Evolutionary conservation across 2,797 vertebrate genomes (phyloP), one percentile per base, ranked within the genome.

Genomic region (Malurus leucopterus): DNA sequence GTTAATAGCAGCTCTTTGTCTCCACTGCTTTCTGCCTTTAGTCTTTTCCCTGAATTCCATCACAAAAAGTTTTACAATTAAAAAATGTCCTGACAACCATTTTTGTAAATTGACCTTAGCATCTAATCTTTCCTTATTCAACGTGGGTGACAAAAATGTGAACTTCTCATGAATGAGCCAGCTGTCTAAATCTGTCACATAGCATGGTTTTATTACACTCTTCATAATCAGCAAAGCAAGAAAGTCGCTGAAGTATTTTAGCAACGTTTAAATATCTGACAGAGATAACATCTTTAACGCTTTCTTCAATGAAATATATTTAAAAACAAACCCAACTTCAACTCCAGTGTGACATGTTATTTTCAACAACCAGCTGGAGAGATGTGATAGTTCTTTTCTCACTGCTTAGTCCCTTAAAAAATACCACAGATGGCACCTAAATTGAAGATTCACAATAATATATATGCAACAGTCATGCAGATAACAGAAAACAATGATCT

Each of bases 1-100:
- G 97, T 97, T 97, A 97, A 97, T 96, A 97, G 97, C 96, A 90
- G 95, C 70, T 95, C 96, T 98, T 98, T 97, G 97, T 98, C 93
- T 97, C 95, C 64, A 0, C 65, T 90, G 96, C 95, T 97, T 97
- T 98, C 96, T 96, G 95, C 96, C 94, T 96, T 55, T 96, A 90
- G 96, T 96, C 94, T 94, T 96, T 96, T 89, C 94, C 95, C 94
- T 92, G 94, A 96, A 97, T 97, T 97, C 96, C 96, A 96, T 93
- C 96, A 96, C 95, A 95, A 95, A 96, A 97, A 94, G 95, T 97
- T 97, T 96, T 95, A 97, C 95, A 96, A 97, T 97, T 97, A 93
- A 96, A 95, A 97, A 96, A 96, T 95, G 95, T 96, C 97, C 94
- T 97, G 96, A 96, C 96, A 96, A 96, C 96, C 95, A 97, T 96